phyloP scores from a whole-genome alignment of 2,888 invertebrate genomes.

The Cephus spinipes region DNA sequence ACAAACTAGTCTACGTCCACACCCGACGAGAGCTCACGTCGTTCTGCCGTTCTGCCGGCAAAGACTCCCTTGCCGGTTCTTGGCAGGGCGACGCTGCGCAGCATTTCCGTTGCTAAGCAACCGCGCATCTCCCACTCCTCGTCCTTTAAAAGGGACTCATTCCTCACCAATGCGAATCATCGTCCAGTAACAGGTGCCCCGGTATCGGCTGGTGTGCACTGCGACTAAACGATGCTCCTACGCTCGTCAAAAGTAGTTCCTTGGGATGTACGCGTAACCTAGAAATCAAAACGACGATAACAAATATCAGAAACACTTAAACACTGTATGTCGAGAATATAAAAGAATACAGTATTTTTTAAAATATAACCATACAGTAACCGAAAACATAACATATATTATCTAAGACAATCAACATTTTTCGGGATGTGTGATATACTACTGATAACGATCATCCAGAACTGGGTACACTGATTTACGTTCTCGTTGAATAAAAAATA shows the following conservation, averaged over 20 bases:
- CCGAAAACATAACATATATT: neutral
- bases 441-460: neutral
- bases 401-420: neutral
- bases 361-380: no score
- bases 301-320: no score
- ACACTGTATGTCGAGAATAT: no score
- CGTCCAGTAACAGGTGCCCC: slow-evolving; percentile 25
- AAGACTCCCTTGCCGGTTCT: slow-evolving; percentile 13
- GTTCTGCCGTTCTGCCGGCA: slow-evolving; percentile 52
- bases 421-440: neutral
- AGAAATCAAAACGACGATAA: no score
- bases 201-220: neutral
- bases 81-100: slow-evolving; percentile 51
- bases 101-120: slow-evolving; percentile 54
- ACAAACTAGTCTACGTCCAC: slow-evolving; percentile 33
- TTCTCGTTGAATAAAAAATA: neutral
- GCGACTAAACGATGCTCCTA: neutral
- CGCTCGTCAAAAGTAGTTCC: slow-evolving; percentile 23
- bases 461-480: neutral
- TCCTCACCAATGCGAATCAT: slow-evolving; percentile 33
- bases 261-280: slow-evolving; percentile 13
- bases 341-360: no score
- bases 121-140: slow-evolving; percentile 28
- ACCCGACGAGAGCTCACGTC: slow-evolving; percentile 53
- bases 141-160: slow-evolving; percentile 21